Evolutionary conservation across 2,797 vertebrate species (phyloP).

Genomic region (Protonibea diacanthus): DNA sequence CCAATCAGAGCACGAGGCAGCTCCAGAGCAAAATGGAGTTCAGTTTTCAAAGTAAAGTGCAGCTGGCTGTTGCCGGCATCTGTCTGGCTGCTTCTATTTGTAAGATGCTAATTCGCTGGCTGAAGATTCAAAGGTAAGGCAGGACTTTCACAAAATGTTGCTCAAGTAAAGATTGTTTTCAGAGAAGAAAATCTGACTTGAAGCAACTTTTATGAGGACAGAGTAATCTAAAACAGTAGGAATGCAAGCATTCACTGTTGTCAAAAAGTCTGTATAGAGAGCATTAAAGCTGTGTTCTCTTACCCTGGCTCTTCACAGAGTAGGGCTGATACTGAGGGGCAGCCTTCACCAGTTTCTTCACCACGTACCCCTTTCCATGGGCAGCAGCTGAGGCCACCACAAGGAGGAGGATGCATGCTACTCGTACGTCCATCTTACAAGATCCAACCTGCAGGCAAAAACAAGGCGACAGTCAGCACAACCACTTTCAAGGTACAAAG

Average conservation of each 20-base stretch:
- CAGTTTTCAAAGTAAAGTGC: conserved; percentile 62
- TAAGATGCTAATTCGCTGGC: conserved; percentile 12
- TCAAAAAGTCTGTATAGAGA: not conserved
- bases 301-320: conserved; percentile 93
- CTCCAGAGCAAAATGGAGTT: conserved; percentile 48
- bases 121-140: conserved; percentile 35
- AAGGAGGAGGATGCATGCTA: conserved; percentile 86
- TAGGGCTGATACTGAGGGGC: conserved; percentile 87
- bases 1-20: conserved; percentile 71
- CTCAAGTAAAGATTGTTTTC: conserved; percentile 2
- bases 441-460: conserved; percentile 80
- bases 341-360: conserved; percentile 91
- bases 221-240: not conserved
- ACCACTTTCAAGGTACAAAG: conserved; percentile 2
- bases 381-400: conserved; percentile 87
- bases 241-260: not conserved
- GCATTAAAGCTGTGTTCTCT: conserved; percentile 63
- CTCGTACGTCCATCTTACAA: conserved; percentile 91
- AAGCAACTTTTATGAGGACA: not conserved
- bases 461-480: conserved; percentile 38
- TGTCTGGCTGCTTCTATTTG: conserved; percentile 7
- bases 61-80: conserved; percentile 38
- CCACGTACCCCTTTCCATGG: conserved; percentile 90
- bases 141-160: not conserved
- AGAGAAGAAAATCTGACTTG: conserved; percentile 9